Evolutionary conservation across 1,140 invertebrate species (phyloP), one percentile per base, ranked within the genome.

Genomic region (Tenebrio molitor): DNA sequence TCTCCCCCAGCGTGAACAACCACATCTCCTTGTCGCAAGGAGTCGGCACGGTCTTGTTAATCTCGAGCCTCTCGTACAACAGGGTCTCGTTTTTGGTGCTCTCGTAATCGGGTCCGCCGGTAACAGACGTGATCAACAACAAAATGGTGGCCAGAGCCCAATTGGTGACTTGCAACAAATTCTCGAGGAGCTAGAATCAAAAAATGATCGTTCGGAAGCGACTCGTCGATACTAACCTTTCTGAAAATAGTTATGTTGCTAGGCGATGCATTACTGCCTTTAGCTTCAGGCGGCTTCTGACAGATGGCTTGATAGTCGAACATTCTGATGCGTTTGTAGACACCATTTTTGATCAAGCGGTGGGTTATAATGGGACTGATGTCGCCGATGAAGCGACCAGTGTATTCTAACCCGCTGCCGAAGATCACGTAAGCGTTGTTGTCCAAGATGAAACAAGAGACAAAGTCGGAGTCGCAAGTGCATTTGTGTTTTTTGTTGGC

Each of bases 221-320:
- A 67, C 6, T 34, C 23, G 64, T 41, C 46, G 36, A 1, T 25
- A 44, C 5, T 72, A n/a, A 72, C 71, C 58, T 19, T 68, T 63
- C 62, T 62, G 25, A 69, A 42, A 25, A 73, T 39, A 15, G 44
- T 19, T 0, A 53, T 34, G 12, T 4, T 34, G 14, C 33, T 73
- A 0, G 69, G 10, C 0, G 68, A 64, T 33, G 68, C 66, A 36
- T 69, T 73, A 29, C 46, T 75, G 14, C 25, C 68, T 69, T 66
- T 75, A n/a, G 62, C 36, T 34, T 74, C 41, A 1, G 71, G 74
- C 16, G 76, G 76, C 29, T 76, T 67, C 17, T 80, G 76, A 80
- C 95, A 97, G 3, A 96, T 93, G 0, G 91, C 94, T 85, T 97
- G 95, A 83, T 97, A 97, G 83, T 97, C 95, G 70, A 91, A 93